Evolutionary conservation across 2,888 invertebrate genomes (phyloP).

Genomic region (Microctonus hyperodae): DNA sequence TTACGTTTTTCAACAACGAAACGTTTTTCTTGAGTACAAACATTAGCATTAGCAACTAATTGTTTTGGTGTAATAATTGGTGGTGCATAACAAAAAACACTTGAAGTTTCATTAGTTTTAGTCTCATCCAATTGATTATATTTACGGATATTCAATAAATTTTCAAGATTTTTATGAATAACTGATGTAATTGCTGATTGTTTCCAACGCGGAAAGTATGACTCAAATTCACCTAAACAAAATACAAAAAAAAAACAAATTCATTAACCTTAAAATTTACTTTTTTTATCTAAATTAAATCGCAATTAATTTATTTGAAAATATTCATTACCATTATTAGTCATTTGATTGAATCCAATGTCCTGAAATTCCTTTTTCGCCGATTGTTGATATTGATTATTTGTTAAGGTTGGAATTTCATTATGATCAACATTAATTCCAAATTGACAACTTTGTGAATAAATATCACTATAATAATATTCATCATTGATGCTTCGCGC

Average conservation of each 20-base stretch:
- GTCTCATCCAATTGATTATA: slow-evolving; percentile 42
- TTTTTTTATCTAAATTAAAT: too few relatives aligned
- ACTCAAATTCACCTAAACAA: slow-evolving; percentile 30
- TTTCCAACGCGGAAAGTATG: slow-evolving; percentile 41
- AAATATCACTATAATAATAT: neutral
- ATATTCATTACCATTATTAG: slow-evolving; percentile 1
- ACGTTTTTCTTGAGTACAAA: slow-evolving; percentile 43
- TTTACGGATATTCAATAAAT: slow-evolving; percentile 46
- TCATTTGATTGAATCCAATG: neutral
- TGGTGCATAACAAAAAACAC: slow-evolving; percentile 55
- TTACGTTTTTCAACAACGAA: slow-evolving; percentile 46
- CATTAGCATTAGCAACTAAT: slow-evolving; percentile 30
- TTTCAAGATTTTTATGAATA: slow-evolving; percentile 41
- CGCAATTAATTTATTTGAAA: too few relatives aligned
- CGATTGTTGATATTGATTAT: neutral
- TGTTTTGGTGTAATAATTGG: slow-evolving; percentile 48
- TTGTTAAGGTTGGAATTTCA: neutral
- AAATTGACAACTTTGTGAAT: neutral
- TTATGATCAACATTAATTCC: neutral
- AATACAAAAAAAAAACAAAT: slow-evolving; percentile 7
- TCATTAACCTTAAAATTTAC: too few relatives aligned
- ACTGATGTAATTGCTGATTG: neutral
- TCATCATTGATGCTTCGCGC: neutral
- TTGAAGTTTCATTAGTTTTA: slow-evolving; percentile 53
- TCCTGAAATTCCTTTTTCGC: neutral